Percentiles rank a stretch among this genome's conserved stretches.
Evolutionary conservation across 2,113 vertebrate species (phyloP).

Genomic region (Misgurnus mizolepis): DNA sequence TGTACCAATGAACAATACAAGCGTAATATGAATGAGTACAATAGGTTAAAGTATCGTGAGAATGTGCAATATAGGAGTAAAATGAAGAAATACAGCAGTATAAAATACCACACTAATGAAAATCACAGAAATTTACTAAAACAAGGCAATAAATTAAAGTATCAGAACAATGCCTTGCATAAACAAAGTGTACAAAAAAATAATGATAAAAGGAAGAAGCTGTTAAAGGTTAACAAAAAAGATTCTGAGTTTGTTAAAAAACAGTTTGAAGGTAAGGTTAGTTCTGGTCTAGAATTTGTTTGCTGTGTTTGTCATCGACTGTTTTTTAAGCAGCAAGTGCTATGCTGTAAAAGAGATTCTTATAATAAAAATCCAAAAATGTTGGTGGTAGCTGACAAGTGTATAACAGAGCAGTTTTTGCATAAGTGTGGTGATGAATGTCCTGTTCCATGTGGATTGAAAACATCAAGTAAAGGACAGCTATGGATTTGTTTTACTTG

Average conservation of each 20-base stretch:
- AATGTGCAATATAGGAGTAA: not conserved
- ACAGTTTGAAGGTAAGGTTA: conserved; percentile 4
- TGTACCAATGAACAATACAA: too few relatives aligned
- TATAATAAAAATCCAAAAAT: not conserved
- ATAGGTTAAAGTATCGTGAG: too few relatives aligned
- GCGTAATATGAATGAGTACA: too few relatives aligned
- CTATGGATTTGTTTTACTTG: too few relatives aligned
- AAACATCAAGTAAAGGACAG: too few relatives aligned
- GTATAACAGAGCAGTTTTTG: conserved; percentile 32
- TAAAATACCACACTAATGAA: not conserved
- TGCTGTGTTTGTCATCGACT: conserved; percentile 14
- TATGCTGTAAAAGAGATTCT: not conserved
- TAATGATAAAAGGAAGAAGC: too few relatives aligned
- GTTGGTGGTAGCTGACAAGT: not conserved
- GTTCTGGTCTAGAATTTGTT: not conserved
- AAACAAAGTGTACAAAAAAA: not conserved
- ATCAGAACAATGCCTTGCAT: not conserved
- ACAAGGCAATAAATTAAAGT: not conserved
- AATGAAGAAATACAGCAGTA: accelerated
- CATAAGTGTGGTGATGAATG: conserved; percentile 5
- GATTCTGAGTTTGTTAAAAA: not conserved
- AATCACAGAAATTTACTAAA: not conserved
- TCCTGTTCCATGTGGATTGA: too few relatives aligned
- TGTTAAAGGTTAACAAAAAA: not conserved
- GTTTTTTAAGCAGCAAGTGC: conserved; percentile 12